Conservation (phyloP, 2,797 vertebrate genomes). For the Sebastes minor region DNA sequence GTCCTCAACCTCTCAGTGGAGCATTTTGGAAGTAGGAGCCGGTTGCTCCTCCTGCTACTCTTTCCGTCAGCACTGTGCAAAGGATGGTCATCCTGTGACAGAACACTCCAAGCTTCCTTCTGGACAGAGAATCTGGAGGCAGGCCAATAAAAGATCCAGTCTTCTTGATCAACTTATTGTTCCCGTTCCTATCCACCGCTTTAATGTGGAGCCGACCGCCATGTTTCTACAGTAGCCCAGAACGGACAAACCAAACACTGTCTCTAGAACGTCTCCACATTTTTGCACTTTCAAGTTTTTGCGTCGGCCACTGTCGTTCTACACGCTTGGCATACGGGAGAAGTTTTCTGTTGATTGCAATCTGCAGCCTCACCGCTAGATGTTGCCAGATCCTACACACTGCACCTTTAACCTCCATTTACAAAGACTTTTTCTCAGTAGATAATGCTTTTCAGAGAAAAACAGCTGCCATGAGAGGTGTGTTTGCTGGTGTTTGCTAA, state of each 20-base stretch:
- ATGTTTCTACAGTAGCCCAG: no score
- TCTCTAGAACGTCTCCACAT: no score
- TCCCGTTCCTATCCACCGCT: background rate
- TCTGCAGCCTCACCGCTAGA: no score
- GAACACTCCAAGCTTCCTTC: background rate
- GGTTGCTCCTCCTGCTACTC: no score
- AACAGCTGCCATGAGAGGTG: conserved; percentile 15
- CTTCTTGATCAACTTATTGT: background rate
- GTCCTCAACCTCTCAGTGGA: background rate
- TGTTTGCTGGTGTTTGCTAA: conserved; percentile 20
- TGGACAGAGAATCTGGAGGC: background rate
- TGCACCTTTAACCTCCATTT: background rate
- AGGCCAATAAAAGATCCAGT: background rate
- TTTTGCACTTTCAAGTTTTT: no score
- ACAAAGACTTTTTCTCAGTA: conserved; percentile 1
- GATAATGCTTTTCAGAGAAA: conserved; percentile 1
- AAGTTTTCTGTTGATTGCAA: no score
- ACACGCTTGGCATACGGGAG: rapidly evolving
- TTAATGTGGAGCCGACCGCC: no score
- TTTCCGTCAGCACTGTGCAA: background rate
- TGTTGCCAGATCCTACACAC: no score
- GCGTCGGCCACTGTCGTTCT: no score
- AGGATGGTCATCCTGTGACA: background rate
- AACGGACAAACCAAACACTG: no score
- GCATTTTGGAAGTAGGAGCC: no score